phyloP scores from a whole-genome alignment of 2,888 invertebrate species.

The Cacoxenus indagator region DNA sequence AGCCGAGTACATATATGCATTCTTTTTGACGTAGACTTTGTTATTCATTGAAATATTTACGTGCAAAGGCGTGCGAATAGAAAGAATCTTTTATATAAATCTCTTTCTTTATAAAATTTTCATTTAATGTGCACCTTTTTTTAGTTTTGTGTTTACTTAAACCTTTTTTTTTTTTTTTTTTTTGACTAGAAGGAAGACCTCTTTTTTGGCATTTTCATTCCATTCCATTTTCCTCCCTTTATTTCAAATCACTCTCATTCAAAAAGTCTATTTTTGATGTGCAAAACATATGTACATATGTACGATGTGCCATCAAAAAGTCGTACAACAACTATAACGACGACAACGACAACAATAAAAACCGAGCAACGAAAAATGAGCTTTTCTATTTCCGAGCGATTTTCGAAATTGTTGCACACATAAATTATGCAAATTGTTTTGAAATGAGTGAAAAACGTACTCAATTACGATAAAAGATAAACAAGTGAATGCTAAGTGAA shows the following conservation, averaged over 20 bases:
- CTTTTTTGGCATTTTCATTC: not conserved
- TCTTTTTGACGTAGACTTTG: not conserved
- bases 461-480: not conserved
- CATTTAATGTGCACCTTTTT: no score
- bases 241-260: not conserved
- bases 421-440: slow-evolving; percentile 47
- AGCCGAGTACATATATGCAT: not conserved
- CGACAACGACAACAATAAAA: not conserved
- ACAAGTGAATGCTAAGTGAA: not conserved
- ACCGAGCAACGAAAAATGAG: not conserved
- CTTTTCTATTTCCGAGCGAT: not conserved
- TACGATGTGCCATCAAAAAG: not conserved
- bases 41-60: not conserved
- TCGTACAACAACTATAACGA: not conserved
- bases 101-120: not conserved
- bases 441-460: not conserved
- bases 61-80: not conserved
- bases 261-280: not conserved
- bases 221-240: not conserved
- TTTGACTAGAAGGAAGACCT: no score
- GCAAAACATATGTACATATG: not conserved
- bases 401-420: slow-evolving; percentile 16
- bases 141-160: no score
- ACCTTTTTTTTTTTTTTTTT: no score
- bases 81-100: not conserved